phyloP scores from a whole-genome alignment of 2,888 invertebrate genomes.

The Serripes groenlandicus region DNA sequence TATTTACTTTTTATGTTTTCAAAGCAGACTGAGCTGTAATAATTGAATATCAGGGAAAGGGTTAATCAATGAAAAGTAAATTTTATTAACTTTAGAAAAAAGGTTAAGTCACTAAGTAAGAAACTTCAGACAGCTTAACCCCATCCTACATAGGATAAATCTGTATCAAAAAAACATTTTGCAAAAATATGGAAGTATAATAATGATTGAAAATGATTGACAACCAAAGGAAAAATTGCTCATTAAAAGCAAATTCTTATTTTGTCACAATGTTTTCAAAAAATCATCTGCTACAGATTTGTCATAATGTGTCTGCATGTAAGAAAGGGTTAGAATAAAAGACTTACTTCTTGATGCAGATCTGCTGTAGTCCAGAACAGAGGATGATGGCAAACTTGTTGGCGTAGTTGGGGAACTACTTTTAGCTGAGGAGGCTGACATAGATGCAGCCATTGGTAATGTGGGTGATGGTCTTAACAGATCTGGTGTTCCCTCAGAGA shows the following conservation, averaged over 20 bases:
- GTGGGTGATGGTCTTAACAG: slow-evolving; percentile 15
- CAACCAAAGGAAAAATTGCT: background rate
- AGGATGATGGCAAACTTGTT: slow-evolving; percentile 12
- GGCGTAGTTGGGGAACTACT: background rate
- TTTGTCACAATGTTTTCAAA: background rate
- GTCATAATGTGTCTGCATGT: background rate
- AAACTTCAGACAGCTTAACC: too few species aligned
- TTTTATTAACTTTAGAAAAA: too few species aligned
- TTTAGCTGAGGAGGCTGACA: slow-evolving; percentile 2
- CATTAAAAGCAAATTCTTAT: background rate
- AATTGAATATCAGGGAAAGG: too few species aligned
- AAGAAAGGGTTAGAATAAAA: background rate
- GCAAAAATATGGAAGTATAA: too few species aligned
- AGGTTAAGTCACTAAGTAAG: too few species aligned
- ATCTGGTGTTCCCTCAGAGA: slow-evolving; percentile 5
- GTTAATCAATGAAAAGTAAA: too few species aligned
- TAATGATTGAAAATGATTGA: background rate
- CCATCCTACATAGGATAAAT: too few species aligned
- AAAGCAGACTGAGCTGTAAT: too few species aligned
- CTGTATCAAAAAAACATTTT: too few species aligned
- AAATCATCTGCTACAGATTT: background rate
- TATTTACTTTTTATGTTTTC: too few species aligned
- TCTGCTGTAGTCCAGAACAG: slow-evolving; percentile 52
- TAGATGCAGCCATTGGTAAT: background rate
- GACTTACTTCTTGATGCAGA: slow-evolving; percentile 56